phyloP scores from a whole-genome alignment of 2,797 vertebrate species.

The Siniperca undulata region DNA sequence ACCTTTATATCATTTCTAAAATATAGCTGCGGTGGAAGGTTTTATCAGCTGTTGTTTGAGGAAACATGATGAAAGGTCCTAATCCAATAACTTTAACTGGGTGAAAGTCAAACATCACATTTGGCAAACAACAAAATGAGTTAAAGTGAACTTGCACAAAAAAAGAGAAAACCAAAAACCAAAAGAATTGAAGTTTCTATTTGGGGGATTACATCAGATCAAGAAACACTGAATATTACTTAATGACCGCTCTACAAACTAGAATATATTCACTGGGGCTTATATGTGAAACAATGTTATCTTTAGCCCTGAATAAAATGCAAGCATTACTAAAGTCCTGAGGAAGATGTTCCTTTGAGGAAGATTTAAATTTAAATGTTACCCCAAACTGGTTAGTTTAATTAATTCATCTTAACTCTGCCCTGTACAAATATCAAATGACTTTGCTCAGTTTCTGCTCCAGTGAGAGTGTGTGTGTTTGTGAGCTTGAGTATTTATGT shows the following conservation, averaged over 20 bases:
- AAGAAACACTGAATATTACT: conserved; percentile 35
- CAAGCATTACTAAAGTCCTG: conserved; percentile 34
- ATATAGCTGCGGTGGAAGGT: not conserved
- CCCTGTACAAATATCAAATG: conserved; percentile 56
- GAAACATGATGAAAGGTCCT: not conserved
- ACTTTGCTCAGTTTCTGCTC: conserved; percentile 55
- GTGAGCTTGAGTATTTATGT: conserved; percentile 1
- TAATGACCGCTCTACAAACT: conserved; percentile 41
- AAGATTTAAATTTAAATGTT: conserved; percentile 58
- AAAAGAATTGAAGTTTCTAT: conserved; percentile 11
- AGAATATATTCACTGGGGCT: conserved; percentile 49
- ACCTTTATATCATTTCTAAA: not conserved
- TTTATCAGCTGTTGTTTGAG: conserved; percentile 11
- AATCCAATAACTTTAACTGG: not conserved
- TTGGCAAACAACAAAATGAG: not conserved
- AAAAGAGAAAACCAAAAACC: not conserved
- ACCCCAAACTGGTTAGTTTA: conserved; percentile 49
- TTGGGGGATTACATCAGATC: conserved; percentile 37
- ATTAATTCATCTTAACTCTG: conserved; percentile 64
- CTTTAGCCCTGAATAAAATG: conserved; percentile 54
- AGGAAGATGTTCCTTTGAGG: conserved; percentile 38
- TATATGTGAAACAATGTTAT: conserved; percentile 44
- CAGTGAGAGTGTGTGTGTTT: conserved; percentile 3
- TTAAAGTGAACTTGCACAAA: conserved; percentile 10
- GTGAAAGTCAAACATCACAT: not conserved